Conservation (phyloP, 2,113 vertebrate species). For the Butorides virescens region DNA sequence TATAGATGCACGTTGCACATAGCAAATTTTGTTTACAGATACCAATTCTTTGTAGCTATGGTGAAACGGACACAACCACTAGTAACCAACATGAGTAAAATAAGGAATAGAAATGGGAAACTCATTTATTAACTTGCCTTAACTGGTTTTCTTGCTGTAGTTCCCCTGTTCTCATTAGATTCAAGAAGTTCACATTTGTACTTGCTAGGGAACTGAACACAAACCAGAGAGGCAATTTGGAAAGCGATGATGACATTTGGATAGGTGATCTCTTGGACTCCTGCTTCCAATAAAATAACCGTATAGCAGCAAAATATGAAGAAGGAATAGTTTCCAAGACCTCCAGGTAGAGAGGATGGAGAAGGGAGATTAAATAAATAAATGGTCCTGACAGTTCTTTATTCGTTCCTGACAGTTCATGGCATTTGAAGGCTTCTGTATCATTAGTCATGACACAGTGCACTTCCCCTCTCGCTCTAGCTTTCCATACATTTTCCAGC, state of each 20-base stretch:
- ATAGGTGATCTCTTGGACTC: not conserved
- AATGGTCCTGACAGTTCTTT: not conserved
- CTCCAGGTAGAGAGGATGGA: not conserved
- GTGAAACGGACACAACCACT: not conserved
- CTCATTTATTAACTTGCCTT: not conserved
- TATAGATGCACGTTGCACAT: not conserved
- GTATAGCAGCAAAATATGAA: not conserved
- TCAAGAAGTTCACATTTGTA: not conserved
- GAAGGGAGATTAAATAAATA: not conserved
- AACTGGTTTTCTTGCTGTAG: not conserved
- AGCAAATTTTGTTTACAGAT: not conserved
- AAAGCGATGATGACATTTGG: not conserved
- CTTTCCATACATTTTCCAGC: not conserved
- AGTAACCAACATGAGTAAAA: not conserved
- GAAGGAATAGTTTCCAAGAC: not conserved
- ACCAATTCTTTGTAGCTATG: not conserved
- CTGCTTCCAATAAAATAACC: not conserved
- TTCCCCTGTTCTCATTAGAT: not conserved
- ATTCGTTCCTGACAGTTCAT: not conserved
- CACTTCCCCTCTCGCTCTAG: not conserved
- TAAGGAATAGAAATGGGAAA: not conserved
- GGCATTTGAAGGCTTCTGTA: conserved; percentile 26
- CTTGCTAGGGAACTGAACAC: not conserved
- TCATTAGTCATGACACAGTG: not conserved
- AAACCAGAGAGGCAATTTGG: not conserved